phyloP scores from a whole-genome alignment of 2,888 invertebrate genomes.

The Odontocerum albicorne region DNA sequence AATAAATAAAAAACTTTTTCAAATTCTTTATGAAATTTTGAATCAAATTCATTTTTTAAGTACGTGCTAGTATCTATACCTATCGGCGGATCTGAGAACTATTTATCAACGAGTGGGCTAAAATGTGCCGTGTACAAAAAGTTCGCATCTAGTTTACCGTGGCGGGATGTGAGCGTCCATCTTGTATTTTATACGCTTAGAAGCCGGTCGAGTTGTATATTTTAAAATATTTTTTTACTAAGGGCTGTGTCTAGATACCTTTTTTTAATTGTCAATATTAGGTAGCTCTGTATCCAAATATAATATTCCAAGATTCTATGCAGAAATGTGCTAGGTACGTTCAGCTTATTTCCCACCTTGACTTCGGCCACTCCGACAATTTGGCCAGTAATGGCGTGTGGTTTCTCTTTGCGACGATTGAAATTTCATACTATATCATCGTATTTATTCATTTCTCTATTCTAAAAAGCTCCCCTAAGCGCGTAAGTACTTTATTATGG shows the following conservation, averaged over 20 bases:
- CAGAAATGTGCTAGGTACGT: constrained; percentile 76
- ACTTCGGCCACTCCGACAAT: constrained; percentile 52
- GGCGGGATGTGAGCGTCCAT: constrained; percentile 77
- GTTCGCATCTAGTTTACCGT: constrained; percentile 53
- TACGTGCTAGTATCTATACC: constrained; percentile 11
- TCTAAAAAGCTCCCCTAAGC: constrained; percentile 3
- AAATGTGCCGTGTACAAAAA: constrained; percentile 46
- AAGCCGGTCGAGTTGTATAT: constrained; percentile 70
- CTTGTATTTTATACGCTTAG: constrained; percentile 74
- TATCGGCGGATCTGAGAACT: constrained; percentile 16
- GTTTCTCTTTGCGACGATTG: constrained; percentile 19
- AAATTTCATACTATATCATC: constrained; percentile 19
- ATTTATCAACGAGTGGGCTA: constrained; percentile 46
- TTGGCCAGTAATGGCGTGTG: constrained; percentile 69
- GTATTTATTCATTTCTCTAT: constrained; percentile 8
- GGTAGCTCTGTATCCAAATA: constrained; percentile 52
- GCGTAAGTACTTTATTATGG: constrained; percentile 13
- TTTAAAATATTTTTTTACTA: constrained; percentile 57
- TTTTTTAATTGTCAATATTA: constrained; percentile 53
- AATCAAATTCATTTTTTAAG: neutral
- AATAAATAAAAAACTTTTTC: neutral
- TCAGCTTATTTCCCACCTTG: constrained; percentile 45
- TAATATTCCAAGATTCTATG: constrained; percentile 61
- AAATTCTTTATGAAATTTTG: constrained; percentile 11
- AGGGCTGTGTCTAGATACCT: constrained; percentile 51